Percentiles rank a stretch among this genome's conserved stretches.
Evolutionary conservation across 2,888 invertebrate genomes (phyloP).

Genomic region (Catocala sponsa): DNA sequence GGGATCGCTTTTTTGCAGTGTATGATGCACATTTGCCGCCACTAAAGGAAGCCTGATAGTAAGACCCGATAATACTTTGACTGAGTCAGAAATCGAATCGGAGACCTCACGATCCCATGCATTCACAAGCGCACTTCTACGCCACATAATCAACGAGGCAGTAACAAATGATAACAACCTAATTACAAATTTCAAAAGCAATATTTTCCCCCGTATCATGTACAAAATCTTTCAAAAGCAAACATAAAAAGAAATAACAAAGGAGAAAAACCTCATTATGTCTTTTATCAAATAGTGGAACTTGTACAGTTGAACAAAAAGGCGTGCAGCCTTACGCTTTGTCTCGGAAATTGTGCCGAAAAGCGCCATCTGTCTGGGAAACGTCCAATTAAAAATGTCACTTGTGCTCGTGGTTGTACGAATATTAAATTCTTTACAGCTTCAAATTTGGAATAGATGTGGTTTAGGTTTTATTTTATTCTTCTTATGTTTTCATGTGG

Average conservation of each 20-base stretch:
- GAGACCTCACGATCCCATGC: too few species aligned
- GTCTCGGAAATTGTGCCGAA: constrained; percentile 43
- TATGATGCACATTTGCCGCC: too few species aligned
- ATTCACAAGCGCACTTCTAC: too few species aligned
- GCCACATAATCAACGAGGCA: too few species aligned
- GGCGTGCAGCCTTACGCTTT: constrained; percentile 32
- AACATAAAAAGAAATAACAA: constrained; percentile 25
- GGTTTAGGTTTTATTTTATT: neutral
- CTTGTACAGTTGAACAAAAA: constrained; percentile 36
- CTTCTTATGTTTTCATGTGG: too few species aligned
- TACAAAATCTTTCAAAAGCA: constrained; percentile 5
- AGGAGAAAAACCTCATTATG: constrained; percentile 43
- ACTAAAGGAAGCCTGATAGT: too few species aligned
- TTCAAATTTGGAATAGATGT: neutral
- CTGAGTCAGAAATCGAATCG: too few species aligned
- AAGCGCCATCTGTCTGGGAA: constrained; percentile 43
- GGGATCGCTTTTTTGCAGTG: too few species aligned
- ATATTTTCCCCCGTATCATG: neutral
- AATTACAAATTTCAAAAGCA: neutral
- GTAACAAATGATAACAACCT: neutral
- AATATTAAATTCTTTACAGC: constrained; percentile 16
- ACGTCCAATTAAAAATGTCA: constrained; percentile 43
- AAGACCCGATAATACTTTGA: too few species aligned
- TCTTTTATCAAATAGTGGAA: constrained; percentile 45
- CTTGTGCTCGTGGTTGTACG: constrained; percentile 15